A percentile compares a stretch with the other conserved stretches of the same genome.
Evolutionary conservation across 1,140 invertebrate genomes (phyloP).

Genomic region (Nomia melanderi): DNA sequence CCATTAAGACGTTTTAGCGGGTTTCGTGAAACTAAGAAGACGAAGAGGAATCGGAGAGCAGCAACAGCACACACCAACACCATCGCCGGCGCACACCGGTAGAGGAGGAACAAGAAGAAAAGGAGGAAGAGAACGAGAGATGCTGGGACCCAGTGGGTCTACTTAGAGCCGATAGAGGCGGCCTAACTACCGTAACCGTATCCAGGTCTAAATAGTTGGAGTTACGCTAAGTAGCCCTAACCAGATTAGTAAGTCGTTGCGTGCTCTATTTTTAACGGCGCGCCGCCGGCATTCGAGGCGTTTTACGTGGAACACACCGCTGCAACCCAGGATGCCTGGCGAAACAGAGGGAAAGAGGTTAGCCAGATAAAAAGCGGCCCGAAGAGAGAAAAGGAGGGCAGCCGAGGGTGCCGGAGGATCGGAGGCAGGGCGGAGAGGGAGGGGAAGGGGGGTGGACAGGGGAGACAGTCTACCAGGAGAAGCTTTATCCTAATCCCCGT

Average conservation of each 20-base stretch:
- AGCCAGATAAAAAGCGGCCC: conserved; percentile 45
- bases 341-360: conserved; percentile 4
- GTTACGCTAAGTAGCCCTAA: conserved; percentile 80
- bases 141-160: conserved; percentile 23
- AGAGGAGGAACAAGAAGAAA: not conserved
- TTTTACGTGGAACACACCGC: conserved; percentile 50
- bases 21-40: conserved; percentile 65
- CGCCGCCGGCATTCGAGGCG: conserved; percentile 48
- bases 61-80: no score
- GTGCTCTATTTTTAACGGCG: conserved; percentile 80
- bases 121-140: not conserved
- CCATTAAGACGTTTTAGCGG: conserved; percentile 78
- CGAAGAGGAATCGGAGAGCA: not conserved
- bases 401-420: no score
- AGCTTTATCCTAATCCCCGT: conserved; percentile 66
- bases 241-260: conserved; percentile 81
- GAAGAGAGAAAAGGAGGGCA: not conserved
- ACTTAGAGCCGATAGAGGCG: conserved; percentile 57
- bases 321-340: conserved; percentile 8
- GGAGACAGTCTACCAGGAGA: no score
- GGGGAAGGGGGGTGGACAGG: not conserved
- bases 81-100: no score
- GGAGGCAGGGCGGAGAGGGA: no score
- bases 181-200: conserved; percentile 73
- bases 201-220: conserved; percentile 80